phyloP scores from a whole-genome alignment of 2,113 vertebrate species.

The Synodontis membranacea region DNA sequence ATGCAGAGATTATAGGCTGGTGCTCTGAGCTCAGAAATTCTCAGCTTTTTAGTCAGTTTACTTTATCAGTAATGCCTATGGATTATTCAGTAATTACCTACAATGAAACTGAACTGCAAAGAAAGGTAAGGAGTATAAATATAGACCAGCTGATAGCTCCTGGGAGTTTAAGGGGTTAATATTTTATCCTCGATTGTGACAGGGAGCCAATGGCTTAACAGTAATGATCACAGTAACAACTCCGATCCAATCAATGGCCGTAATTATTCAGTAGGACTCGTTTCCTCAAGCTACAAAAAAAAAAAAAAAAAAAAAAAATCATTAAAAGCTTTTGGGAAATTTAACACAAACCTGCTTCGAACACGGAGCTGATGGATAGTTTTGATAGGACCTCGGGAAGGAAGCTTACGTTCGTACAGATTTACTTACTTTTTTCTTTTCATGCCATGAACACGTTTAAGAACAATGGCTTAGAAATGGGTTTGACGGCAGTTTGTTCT shows the following conservation, averaged over 20 bases:
- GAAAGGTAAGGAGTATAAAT: neutral
- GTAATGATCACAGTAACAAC: conserved; percentile 30
- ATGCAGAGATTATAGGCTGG: neutral
- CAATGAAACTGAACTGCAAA: neutral
- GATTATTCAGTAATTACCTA: neutral
- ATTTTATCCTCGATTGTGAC: neutral
- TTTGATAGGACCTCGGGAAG: conserved; percentile 6
- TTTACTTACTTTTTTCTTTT: conserved; percentile 5
- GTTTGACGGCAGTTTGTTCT: neutral
- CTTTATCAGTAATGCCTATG: neutral
- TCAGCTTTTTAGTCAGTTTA: neutral
- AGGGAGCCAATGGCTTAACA: conserved; percentile 23
- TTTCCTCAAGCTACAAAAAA: conserved; percentile 44
- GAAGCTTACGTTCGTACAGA: neutral
- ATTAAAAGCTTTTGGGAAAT: conserved; percentile 36
- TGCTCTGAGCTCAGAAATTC: neutral
- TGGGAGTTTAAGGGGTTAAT: neutral
- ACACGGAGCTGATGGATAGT: neutral
- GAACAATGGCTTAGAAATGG: neutral
- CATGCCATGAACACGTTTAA: neutral
- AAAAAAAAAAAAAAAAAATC: conserved; percentile 50
- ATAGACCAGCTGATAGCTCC: neutral
- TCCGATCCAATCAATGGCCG: conserved; percentile 26
- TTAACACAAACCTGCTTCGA: neutral
- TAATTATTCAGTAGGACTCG: conserved; percentile 24